These are phyloP conservation scores for Gobionotothen gibberifrons DNA, from an alignment of 2,797 vertebrate species.

Conservation along the genomic window DNA sequence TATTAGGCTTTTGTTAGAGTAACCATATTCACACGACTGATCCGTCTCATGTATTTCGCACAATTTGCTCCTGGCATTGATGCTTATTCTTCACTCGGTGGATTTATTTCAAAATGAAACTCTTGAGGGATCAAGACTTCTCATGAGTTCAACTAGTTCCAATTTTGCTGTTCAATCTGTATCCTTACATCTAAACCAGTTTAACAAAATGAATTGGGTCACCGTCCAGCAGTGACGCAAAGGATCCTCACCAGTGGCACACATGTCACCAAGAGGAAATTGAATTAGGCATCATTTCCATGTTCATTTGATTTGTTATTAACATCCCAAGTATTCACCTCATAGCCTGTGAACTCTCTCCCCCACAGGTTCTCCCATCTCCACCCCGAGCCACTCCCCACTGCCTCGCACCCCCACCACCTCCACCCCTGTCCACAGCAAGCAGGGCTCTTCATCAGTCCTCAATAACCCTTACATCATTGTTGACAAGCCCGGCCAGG, in stretches of 20 bases:
- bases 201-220: neutral
- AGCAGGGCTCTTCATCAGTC: constrained; percentile 89
- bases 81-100: constrained; percentile 8
- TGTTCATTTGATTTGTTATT: neutral
- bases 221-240: neutral
- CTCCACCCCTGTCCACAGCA: constrained; percentile 92
- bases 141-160: neutral
- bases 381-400: constrained; percentile 95
- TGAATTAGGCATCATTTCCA: neutral
- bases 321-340: neutral
- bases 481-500: constrained; percentile 93
- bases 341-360: neutral
- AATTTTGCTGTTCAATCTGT: neutral
- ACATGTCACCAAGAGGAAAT: neutral
- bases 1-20: neutral
- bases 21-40: neutral
- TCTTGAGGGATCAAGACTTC: neutral
- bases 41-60: neutral
- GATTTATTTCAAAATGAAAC: constrained; percentile 13
- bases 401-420: constrained; percentile 90
- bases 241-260: neutral
- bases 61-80: neutral
- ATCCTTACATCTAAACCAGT: neutral
- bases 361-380: constrained; percentile 94
- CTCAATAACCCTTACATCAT: constrained; percentile 92